Evolutionary conservation across 2,888 invertebrate genomes (phyloP).

Genomic region (Nomada flava): DNA sequence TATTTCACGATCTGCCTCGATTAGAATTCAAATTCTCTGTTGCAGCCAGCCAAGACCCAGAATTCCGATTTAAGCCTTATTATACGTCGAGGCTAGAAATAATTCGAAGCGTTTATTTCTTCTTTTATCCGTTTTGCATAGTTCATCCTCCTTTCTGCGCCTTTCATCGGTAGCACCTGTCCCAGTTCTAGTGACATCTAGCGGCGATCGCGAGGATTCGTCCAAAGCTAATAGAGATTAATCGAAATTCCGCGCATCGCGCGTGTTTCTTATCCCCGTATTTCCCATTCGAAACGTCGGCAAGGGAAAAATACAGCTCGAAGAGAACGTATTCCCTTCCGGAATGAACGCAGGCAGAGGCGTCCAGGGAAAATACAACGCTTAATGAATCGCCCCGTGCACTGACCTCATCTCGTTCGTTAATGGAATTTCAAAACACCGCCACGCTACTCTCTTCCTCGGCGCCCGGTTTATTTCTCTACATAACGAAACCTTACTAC

Average conservation of each 20-base stretch:
- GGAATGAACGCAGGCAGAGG: conserved; percentile 45
- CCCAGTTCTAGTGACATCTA: neutral
- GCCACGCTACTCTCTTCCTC: conserved; percentile 23
- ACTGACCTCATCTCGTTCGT: conserved; percentile 74
- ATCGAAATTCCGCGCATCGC: conserved; percentile 35
- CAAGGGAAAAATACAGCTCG: conserved; percentile 25
- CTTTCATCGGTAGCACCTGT: neutral
- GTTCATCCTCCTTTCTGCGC: neutral
- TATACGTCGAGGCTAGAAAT: conserved; percentile 5
- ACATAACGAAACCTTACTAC: neutral
- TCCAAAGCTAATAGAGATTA: conserved; percentile 39
- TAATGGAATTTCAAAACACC: conserved; percentile 82
- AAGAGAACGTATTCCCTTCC: conserved; percentile 25
- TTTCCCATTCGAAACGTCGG: neutral
- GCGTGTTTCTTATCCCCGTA: conserved; percentile 40
- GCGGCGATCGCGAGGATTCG: neutral
- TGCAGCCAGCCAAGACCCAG: neutral
- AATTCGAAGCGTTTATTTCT: neutral
- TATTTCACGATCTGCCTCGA: conserved; percentile 25
- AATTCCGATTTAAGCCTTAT: neutral
- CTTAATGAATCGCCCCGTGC: conserved; percentile 68
- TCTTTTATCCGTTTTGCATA: neutral
- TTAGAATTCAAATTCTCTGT: conserved; percentile 13
- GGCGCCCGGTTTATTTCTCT: conserved; percentile 14
- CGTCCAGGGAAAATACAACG: conserved; percentile 61